A percentile compares a stretch with the other conserved stretches of the same genome.
Evolutionary conservation across 2,888 invertebrate genomes (phyloP).

Genomic region (Formica aserva): DNA sequence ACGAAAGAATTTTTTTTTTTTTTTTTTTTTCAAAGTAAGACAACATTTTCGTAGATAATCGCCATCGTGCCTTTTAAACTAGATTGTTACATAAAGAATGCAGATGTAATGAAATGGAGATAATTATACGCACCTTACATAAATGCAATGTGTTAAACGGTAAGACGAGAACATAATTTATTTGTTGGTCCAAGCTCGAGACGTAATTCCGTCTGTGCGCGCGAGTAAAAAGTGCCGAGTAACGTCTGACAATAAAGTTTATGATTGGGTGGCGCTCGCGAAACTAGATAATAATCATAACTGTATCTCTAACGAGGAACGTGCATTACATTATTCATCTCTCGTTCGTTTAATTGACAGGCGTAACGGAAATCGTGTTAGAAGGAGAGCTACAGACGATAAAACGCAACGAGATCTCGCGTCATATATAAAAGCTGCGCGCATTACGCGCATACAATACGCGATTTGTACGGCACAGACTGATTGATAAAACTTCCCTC

Average conservation of each 20-base stretch:
- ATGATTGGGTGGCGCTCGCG: slow-evolving; percentile 24
- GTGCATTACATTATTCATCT: slow-evolving; percentile 30
- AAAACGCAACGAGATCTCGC: slow-evolving; percentile 22
- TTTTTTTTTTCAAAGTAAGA: not conserved
- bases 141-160: not conserved
- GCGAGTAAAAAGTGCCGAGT: slow-evolving; percentile 25
- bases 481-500: not conserved
- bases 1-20: not conserved
- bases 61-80: not conserved
- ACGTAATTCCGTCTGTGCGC: slow-evolving; percentile 20
- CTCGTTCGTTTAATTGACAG: slow-evolving; percentile 29
- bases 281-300: slow-evolving; percentile 35
- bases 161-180: slow-evolving; percentile 19
- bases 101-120: not conserved
- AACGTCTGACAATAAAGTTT: slow-evolving; percentile 29
- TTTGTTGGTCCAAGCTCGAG: not conserved
- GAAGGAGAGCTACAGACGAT: slow-evolving; percentile 1
- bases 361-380: slow-evolving; percentile 9
- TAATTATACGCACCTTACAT: not conserved
- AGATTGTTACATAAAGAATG: not conserved
- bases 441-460: not conserved
- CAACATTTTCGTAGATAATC: not conserved
- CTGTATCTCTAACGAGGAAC: slow-evolving; percentile 28
- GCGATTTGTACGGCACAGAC: not conserved
- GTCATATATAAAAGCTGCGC: not conserved